These are phyloP conservation scores for Phaonia tiefii DNA, from an alignment of 2,888 invertebrate species.

Conservation along the genomic window DNA sequence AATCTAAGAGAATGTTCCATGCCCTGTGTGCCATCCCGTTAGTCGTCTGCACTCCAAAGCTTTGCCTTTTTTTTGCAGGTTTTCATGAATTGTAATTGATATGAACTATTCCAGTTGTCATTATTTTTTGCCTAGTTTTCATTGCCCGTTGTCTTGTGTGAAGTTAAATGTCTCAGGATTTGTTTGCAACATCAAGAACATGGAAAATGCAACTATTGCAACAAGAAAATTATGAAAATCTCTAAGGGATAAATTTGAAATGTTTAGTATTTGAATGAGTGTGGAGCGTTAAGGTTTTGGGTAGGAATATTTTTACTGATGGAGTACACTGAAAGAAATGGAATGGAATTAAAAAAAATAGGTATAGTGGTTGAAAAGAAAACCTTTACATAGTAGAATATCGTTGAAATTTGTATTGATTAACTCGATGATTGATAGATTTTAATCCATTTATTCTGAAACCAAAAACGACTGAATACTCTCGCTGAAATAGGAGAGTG, in stretches of 20 bases:
- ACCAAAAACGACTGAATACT: too few species aligned
- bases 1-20: too few species aligned
- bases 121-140: slow-evolving; percentile 6
- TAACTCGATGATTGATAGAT: too few species aligned
- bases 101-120: slow-evolving; percentile 63
- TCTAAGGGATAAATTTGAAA: slow-evolving; percentile 9
- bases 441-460: too few species aligned
- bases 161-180: slow-evolving; percentile 32
- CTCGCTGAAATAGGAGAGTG: too few species aligned
- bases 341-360: too few species aligned
- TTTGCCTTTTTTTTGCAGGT: slow-evolving; percentile 20
- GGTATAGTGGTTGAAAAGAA: too few species aligned
- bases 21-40: slow-evolving; percentile 8
- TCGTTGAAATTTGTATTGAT: too few species aligned
- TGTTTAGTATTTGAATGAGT: slow-evolving; percentile 10
- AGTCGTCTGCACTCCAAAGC: not conserved
- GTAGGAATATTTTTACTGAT: not conserved
- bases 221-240: not conserved
- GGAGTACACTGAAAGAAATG: slow-evolving; percentile 9
- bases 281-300: not conserved
- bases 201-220: not conserved
- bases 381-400: too few species aligned
- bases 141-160: slow-evolving; percentile 10
- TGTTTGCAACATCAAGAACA: not conserved
- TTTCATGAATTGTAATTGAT: slow-evolving; percentile 69